phyloP scores from a whole-genome alignment of 2,797 vertebrate species.

The Aratinga solstitialis region DNA sequence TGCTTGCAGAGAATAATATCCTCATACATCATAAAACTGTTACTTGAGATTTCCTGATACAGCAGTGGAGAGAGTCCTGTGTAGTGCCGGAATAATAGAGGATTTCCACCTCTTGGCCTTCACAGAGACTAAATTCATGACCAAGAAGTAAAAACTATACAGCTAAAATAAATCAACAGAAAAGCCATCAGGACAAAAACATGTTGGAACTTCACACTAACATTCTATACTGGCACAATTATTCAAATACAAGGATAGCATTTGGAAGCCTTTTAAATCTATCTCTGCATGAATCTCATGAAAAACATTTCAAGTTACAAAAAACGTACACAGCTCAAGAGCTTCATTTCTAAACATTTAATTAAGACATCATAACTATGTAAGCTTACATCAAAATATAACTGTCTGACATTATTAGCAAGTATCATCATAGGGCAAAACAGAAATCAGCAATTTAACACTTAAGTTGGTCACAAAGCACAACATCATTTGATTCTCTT shows the following conservation, averaged over 20 bases:
- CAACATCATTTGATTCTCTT: neutral
- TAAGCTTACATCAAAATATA: neutral
- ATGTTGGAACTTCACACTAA: neutral
- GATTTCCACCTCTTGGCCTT: slow-evolving; percentile 51
- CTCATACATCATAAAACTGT: slow-evolving; percentile 35
- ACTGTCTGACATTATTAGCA: neutral
- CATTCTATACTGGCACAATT: neutral
- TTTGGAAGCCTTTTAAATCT: neutral
- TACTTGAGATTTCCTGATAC: slow-evolving; percentile 30
- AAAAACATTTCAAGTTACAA: slow-evolving; percentile 26
- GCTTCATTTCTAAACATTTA: slow-evolving; percentile 31
- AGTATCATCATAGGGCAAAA: neutral
- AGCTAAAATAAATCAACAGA: slow-evolving; percentile 11
- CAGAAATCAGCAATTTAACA: slow-evolving; percentile 1
- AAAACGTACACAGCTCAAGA: neutral
- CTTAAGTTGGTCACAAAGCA: neutral
- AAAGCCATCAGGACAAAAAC: neutral
- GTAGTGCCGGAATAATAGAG: slow-evolving; percentile 24
- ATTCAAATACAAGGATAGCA: neutral
- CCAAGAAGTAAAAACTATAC: neutral
- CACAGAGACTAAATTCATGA: slow-evolving; percentile 32
- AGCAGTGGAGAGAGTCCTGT: neutral
- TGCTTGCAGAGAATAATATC: slow-evolving; percentile 34
- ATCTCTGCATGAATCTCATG: neutral
- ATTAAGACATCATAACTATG: slow-evolving; percentile 31